Conservation (phyloP, 2,888 invertebrate species). For the Nephrotoma flavescens region DNA sequence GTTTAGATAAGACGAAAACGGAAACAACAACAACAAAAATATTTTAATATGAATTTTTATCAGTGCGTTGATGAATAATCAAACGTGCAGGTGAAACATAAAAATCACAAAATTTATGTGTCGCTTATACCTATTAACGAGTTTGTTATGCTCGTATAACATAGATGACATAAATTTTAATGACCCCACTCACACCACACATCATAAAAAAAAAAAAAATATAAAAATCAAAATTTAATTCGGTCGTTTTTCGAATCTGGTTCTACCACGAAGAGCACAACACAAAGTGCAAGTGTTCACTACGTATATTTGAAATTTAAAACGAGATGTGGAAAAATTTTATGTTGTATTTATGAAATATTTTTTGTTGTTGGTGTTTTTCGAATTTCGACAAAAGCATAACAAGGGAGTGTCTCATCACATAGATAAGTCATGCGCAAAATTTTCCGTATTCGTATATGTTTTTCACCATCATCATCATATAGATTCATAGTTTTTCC, state of each 20-base stretch:
- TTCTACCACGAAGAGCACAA: background rate
- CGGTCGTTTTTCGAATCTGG: background rate
- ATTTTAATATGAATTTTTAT: background rate
- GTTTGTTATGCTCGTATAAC: background rate
- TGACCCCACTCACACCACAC: background rate
- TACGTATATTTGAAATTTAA: background rate
- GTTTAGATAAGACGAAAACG: background rate
- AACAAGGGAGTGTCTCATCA: constrained; percentile 2
- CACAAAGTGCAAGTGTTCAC: background rate
- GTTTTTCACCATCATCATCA: background rate
- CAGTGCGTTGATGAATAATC: background rate
- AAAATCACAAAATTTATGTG: background rate
- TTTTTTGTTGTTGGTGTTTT: background rate
- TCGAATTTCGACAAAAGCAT: background rate
- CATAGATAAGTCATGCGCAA: constrained; percentile 1
- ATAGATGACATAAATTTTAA: background rate
- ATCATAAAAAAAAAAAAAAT: background rate
- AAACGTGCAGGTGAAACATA: background rate
- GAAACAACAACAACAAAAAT: background rate
- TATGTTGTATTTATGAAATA: background rate
- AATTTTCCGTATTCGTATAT: background rate
- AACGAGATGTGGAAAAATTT: background rate
- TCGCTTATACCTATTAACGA: background rate
- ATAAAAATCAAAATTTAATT: background rate
- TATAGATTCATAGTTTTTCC: background rate